Evolutionary conservation across 1,140 invertebrate genomes (phyloP).

Genomic region (Ruditapes philippinarum): DNA sequence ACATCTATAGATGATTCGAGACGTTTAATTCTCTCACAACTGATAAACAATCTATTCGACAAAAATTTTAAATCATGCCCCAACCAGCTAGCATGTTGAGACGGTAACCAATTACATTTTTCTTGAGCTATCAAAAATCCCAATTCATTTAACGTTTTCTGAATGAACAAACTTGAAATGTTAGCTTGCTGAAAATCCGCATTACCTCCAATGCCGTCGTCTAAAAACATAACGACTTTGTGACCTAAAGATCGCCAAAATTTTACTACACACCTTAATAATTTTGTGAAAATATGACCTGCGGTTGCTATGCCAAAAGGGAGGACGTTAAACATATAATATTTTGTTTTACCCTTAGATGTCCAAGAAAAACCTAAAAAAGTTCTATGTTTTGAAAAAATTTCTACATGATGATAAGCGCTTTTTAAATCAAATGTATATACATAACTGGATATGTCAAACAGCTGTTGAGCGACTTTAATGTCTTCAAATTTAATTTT

Average conservation of each 20-base stretch:
- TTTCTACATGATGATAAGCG: slow-evolving; percentile 62
- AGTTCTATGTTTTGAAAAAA: slow-evolving; percentile 15
- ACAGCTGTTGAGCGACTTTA: slow-evolving; percentile 16
- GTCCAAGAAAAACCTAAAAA: slow-evolving; percentile 46
- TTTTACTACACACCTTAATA: not conserved
- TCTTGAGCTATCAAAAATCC: slow-evolving; percentile 3
- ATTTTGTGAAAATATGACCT: no score
- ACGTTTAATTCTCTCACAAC: not conserved
- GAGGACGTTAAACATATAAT: slow-evolving; percentile 24
- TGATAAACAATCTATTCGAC: not conserved
- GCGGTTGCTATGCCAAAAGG: slow-evolving; percentile 10
- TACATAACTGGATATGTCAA: slow-evolving; percentile 34
- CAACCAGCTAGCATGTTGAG: not conserved
- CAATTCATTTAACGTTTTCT: not conserved
- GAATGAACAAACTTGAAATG: not conserved
- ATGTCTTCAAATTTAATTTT: slow-evolving; percentile 49
- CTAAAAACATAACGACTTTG: slow-evolving; percentile 39
- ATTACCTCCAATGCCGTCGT: slow-evolving; percentile 33
- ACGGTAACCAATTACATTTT: not conserved
- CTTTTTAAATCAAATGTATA: slow-evolving; percentile 49
- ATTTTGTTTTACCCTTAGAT: not conserved
- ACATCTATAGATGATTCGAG: not conserved
- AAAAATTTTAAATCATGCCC: not conserved
- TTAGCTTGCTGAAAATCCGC: not conserved
- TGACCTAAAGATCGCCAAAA: not conserved